Conservation (phyloP, 1,140 invertebrate species). For the Cecropterus lyciades region DNA sequence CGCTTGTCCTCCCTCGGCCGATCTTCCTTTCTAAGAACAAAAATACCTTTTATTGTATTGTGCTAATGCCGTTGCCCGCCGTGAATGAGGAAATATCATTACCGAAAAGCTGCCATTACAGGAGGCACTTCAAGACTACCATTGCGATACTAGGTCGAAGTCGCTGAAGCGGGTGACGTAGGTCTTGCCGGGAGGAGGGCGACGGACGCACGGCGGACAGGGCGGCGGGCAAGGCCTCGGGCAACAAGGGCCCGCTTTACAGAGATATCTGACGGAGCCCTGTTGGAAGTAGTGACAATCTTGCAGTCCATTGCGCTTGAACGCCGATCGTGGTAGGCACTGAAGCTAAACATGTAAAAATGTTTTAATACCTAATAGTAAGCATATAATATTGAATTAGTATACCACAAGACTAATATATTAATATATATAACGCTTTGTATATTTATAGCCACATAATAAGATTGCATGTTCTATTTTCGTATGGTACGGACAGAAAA, state of each 20-base stretch:
- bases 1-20: constrained; percentile 43
- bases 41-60: constrained; percentile 13
- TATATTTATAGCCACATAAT: no score
- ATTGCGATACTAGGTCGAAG: constrained; percentile 74
- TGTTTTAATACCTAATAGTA: neutral
- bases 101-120: constrained; percentile 49
- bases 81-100: constrained; percentile 54
- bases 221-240: constrained; percentile 64
- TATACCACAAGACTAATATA: no score
- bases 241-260: constrained; percentile 63
- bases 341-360: constrained; percentile 60
- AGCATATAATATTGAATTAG: no score
- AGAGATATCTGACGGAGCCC: constrained; percentile 78
- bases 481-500: no score
- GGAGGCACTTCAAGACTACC: constrained; percentile 54
- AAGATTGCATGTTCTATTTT: no score
- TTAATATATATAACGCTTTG: no score
- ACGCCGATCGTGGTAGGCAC: constrained; percentile 79
- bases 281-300: constrained; percentile 80
- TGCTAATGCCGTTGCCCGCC: constrained; percentile 49
- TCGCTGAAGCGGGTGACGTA: constrained; percentile 78
- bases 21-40: constrained; percentile 60
- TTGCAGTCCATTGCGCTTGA: constrained; percentile 82
- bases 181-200: constrained; percentile 75
- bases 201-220: constrained; percentile 74